Percentiles rank a stretch among this genome's conserved stretches.
These are phyloP conservation scores for Gryllus bimaculatus DNA, from an alignment of 1,140 invertebrate species.

Conservation along the genomic window DNA sequence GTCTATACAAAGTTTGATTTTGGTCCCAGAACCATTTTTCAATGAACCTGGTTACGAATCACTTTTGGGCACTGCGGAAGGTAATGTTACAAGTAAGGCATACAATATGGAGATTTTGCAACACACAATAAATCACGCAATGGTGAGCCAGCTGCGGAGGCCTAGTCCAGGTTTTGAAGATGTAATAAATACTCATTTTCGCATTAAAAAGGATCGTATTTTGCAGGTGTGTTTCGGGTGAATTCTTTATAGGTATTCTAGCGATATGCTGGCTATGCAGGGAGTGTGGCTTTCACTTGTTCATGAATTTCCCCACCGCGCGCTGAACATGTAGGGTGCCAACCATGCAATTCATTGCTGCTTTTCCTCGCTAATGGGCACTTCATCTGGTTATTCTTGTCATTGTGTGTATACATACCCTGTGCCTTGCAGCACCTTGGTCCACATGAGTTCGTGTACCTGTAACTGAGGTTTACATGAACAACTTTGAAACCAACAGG, in stretches of 20 bases:
- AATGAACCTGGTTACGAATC: slow-evolving; percentile 55
- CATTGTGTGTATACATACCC: background rate
- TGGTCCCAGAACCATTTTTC: slow-evolving; percentile 55
- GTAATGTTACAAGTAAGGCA: background rate
- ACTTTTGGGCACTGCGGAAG: slow-evolving; percentile 14
- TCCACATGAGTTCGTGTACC: no score
- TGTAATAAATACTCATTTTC: slow-evolving; percentile 19
- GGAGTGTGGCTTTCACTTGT: no score
- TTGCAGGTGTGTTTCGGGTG: slow-evolving; percentile 11
- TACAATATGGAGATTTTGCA: slow-evolving; percentile 16
- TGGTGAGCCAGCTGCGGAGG: slow-evolving; percentile 15
- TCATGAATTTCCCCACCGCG: no score
- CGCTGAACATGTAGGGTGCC: no score
- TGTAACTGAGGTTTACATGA: no score
- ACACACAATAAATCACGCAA: slow-evolving; percentile 17
- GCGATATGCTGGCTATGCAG: no score
- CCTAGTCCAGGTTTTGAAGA: slow-evolving; percentile 20
- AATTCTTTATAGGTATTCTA: no score
- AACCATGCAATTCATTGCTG: no score
- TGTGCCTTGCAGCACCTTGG: no score
- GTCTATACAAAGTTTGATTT: slow-evolving; percentile 55
- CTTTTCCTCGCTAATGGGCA: no score
- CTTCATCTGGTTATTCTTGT: no score
- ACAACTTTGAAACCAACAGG: no score
- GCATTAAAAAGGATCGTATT: slow-evolving; percentile 17